Base-by-base conservation (phyloP, 2,888 invertebrate genomes). In the Selenia dentaria region DNA sequence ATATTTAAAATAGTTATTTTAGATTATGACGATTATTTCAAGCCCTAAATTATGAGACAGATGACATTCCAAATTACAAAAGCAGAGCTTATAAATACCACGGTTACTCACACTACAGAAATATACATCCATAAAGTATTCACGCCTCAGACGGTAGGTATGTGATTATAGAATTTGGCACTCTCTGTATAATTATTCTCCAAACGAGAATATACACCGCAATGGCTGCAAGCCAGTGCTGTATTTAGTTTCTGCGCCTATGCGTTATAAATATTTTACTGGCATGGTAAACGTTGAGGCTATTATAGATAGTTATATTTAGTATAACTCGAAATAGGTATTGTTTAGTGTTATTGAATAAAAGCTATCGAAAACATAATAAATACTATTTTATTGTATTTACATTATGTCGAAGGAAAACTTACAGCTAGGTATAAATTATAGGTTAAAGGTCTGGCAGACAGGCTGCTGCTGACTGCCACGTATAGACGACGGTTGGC, bases 81-180 rank as follows among this genome's bases (percentile, higher is more conserved):
- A 8, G 22, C 22, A 8, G 8, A 6, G 22, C 6, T 22, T 16
- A 16, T 16, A 16, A 16, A 2, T 22, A 22, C 5, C 22, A 22
- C 8, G 8, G 8, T 44, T 37, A 39, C 18, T 37, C 9, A 35
- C 25, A 28, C 5, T 26, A 45, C 35, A 13, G 4, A 51, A 40
- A 35, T 26, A 49, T 52, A 49, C 43, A 28, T 43, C 55, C 59
- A 58, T 54, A 51, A 59, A 51, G 37, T 26, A 59, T 58, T 64
- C 62, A 64, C 62, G 65, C 73, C 74, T 64, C 65, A 68, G 66
- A 74, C 64, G 78, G 79, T 61, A 77, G 77, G 79, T 61, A 77
- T 70, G 70, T 68, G 66, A 59, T 63, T 54, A 67, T 70, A 79
- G 73, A 79, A 73, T 80, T 87, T 87, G 87, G 85, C 87, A 82